These are phyloP conservation scores for Lethocerus indicus DNA, from an alignment of 1,140 invertebrate genomes.

Conservation along the genomic window DNA sequence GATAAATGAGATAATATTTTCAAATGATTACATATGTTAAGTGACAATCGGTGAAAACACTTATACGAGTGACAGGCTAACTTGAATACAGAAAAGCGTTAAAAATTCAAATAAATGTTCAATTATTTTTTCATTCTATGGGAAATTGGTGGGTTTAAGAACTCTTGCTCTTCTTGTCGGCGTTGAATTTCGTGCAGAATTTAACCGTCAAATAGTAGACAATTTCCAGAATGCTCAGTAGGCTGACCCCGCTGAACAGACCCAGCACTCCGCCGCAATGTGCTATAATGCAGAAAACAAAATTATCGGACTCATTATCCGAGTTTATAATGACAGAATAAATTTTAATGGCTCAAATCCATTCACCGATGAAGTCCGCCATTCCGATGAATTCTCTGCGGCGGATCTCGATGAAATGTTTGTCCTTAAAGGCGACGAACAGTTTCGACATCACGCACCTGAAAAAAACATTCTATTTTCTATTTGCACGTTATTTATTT, in stretches of 20 bases:
- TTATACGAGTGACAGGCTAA: too few relatives aligned
- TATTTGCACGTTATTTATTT: background rate
- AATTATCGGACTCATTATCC: background rate
- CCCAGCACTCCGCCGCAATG: conserved; percentile 17
- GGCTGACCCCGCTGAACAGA: conserved; percentile 19
- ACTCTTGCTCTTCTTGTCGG: background rate
- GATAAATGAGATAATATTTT: too few relatives aligned
- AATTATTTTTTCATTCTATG: too few relatives aligned
- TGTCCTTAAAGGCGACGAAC: conserved; percentile 39
- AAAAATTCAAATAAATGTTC: too few relatives aligned
- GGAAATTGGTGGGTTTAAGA: too few relatives aligned
- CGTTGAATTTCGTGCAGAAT: background rate
- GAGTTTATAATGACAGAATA: background rate
- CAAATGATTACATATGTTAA: too few relatives aligned
- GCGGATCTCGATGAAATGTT: conserved; percentile 41
- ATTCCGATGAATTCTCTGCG: conserved; percentile 42
- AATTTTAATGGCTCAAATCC: background rate
- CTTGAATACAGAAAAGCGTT: too few relatives aligned
- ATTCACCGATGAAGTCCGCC: conserved; percentile 29
- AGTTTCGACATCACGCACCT: conserved; percentile 21
- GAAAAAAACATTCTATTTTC: background rate
- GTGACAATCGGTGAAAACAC: too few relatives aligned
- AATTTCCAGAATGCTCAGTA: conserved; percentile 18
- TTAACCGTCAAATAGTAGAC: conserved; percentile 16
- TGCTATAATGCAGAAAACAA: conserved; percentile 20